A percentile compares a stretch with the other conserved stretches of the same genome.
These are phyloP conservation scores for Microcebus tavaratra DNA, from an alignment of 2,113 vertebrate species.

Conservation along the genomic window DNA sequence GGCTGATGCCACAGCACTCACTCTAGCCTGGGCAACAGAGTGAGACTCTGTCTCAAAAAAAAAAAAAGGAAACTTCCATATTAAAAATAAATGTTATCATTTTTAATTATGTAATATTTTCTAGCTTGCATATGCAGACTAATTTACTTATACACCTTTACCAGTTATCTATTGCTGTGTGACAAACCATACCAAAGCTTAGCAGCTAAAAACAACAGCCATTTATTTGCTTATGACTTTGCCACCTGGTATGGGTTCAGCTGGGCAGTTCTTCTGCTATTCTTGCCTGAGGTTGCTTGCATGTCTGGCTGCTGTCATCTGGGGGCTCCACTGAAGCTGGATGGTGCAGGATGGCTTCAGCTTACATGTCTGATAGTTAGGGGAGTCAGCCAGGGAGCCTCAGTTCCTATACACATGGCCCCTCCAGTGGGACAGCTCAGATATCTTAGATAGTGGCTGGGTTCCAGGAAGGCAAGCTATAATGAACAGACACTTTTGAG, in stretches of 20 bases:
- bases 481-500: neutral
- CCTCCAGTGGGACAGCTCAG: neutral
- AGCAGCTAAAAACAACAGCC: neutral
- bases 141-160: neutral
- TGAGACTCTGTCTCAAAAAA: no score
- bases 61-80: neutral
- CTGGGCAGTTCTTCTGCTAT: neutral
- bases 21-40: no score
- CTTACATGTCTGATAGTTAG: neutral
- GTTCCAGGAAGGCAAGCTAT: neutral
- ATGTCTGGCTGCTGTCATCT: neutral
- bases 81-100: neutral
- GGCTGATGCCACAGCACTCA: no score
- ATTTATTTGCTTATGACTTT: neutral
- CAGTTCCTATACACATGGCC: neutral
- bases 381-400: neutral
- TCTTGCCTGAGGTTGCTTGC: neutral
- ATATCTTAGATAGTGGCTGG: neutral
- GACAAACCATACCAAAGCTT: neutral
- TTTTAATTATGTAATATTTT: neutral
- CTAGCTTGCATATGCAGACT: neutral
- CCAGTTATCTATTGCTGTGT: neutral
- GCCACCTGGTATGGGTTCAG: neutral
- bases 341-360: neutral
- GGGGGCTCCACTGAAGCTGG: neutral